Evolutionary conservation across 2,888 invertebrate species (phyloP).

Genomic region (Stratiomys singularior): DNA sequence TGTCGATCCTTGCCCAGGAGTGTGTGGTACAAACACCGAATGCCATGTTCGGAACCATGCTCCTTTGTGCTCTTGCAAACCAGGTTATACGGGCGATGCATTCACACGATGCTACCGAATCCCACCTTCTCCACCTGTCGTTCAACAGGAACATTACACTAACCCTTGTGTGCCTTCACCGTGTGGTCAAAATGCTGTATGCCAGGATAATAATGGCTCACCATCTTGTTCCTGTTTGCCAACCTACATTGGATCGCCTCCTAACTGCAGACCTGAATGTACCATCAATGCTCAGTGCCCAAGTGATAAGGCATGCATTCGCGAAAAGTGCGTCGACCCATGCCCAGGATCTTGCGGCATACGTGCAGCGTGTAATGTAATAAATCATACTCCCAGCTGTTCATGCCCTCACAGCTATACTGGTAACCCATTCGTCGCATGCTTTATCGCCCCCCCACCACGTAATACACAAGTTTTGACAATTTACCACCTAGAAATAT

Average conservation of each 20-base stretch:
- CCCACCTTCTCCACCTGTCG: conserved; percentile 58
- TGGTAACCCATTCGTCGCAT: conserved; percentile 77
- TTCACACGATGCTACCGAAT: conserved; percentile 71
- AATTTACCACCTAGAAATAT: conserved; percentile 50
- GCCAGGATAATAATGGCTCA: conserved; percentile 67
- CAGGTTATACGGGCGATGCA: conserved; percentile 71
- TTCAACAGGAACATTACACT: conserved; percentile 52
- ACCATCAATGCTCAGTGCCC: conserved; percentile 78
- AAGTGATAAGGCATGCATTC: conserved; percentile 76
- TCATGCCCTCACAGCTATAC: conserved; percentile 71
- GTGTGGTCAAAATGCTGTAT: conserved; percentile 81
- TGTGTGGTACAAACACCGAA: conserved; percentile 76
- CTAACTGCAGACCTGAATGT: conserved; percentile 82
- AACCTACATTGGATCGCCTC: conserved; percentile 79
- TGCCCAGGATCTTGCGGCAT: conserved; percentile 73
- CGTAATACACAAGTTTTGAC: conserved; percentile 44
- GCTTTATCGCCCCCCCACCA: conserved; percentile 68
- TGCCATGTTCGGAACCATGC: conserved; percentile 78
- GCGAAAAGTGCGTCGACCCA: conserved; percentile 80
- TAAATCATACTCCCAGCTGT: conserved; percentile 76
- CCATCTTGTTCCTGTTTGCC: conserved; percentile 76
- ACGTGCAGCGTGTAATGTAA: conserved; percentile 72
- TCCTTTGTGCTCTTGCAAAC: conserved; percentile 79
- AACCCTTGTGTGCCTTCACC: conserved; percentile 79
- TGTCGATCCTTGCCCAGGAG: conserved; percentile 75